Evolutionary conservation across 2,888 invertebrate species (phyloP), one percentile per base, ranked within the genome.

Genomic region (Heteromurus nitidus): DNA sequence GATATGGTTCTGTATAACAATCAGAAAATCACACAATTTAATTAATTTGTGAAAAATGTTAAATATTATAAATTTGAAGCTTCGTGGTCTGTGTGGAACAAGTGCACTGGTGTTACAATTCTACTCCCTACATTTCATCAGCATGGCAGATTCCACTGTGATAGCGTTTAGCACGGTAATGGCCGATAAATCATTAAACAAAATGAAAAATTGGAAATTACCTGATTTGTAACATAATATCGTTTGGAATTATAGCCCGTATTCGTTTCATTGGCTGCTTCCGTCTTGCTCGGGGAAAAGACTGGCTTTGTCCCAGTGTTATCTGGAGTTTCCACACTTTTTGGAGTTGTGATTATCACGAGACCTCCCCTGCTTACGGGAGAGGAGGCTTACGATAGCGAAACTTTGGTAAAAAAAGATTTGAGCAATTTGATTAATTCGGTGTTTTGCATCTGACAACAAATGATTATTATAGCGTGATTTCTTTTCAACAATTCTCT

Each of bases 281-380:
- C 82, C 26, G 55, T 82, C 20, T 31, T 85, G 1, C 79, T 86
- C 3, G 82, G 82, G 13, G 86, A 86, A 73, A 80, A 82, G 44
- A 83, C 84, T 42, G 85, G 86, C 0, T 16, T 83, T 1, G 67
- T 87, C 18, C 84, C 84, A 0, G 79, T 86, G 1, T 9, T 84
- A 7, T 58, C 70, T 3, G 80, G 82, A 0, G 3, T 85, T 3
- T n/a, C 84, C 1, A 77, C 84, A 0, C 47, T 87, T 5, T 11
- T 80, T 7, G 87, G 86, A 22, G 82, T 86, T 1, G 82, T 68
- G 5, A 53, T 84, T 7, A 84, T 87, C 30, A 50, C 84, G 1
- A 72, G 80, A 70, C 87, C 87, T 9, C 85, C 85, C 0, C 42
- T 85, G 11, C 30, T 87, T 0, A 85, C 85, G 20, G 86, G 85